A percentile compares a stretch with the other conserved stretches of the same genome.
These are phyloP conservation scores for Malthinus flaveolus DNA, from an alignment of 2,888 invertebrate genomes.

Conservation along the genomic window DNA sequence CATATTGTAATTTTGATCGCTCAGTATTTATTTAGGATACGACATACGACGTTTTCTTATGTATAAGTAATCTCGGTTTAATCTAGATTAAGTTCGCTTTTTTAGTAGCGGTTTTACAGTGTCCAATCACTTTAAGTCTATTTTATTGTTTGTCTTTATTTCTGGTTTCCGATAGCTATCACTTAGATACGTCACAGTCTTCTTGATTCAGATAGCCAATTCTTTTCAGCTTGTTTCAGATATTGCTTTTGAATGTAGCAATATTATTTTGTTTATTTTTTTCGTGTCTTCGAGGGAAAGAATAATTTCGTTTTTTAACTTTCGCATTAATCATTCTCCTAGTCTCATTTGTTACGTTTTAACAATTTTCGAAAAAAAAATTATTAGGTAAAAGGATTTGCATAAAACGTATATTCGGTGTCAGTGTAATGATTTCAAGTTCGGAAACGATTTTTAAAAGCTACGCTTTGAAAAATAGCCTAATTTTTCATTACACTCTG, in stretches of 20 bases:
- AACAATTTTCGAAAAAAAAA: background rate
- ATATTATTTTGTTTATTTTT: too few species aligned
- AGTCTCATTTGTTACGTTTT: background rate
- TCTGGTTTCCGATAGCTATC: background rate
- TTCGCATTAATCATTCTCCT: too few species aligned
- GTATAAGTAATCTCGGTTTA: background rate
- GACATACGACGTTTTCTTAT: too few species aligned
- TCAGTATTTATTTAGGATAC: too few species aligned
- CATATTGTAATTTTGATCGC: too few species aligned
- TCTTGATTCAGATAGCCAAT: too few species aligned
- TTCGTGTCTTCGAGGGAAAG: too few species aligned
- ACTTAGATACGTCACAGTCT: background rate
- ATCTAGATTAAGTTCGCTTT: background rate
- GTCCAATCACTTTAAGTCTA: constrained; percentile 5
- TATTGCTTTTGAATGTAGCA: too few species aligned
- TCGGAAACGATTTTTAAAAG: background rate
- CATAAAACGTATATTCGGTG: background rate
- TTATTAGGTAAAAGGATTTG: background rate
- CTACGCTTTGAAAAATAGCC: background rate
- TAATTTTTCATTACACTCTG: constrained; percentile 6
- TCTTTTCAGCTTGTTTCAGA: too few species aligned
- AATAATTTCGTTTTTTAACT: too few species aligned
- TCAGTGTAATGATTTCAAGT: background rate
- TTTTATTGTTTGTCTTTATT: constrained; percentile 5
- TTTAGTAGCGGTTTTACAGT: background rate